Percentiles rank a stretch among this genome's conserved stretches.
These are phyloP conservation scores for Clarias gariepinus DNA, from an alignment of 2,113 vertebrate species.

Conservation along the genomic window DNA sequence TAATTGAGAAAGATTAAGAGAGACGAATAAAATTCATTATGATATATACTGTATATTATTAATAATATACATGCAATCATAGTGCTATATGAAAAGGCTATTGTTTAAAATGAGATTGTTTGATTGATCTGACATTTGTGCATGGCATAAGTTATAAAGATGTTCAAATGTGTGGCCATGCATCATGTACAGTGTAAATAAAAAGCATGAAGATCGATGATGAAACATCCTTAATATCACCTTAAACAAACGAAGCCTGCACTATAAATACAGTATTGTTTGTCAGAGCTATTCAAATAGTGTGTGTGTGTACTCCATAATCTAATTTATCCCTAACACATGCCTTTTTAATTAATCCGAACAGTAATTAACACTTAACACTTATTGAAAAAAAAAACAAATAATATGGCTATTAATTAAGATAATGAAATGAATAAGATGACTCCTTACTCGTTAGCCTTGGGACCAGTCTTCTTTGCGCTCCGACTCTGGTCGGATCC, in stretches of 20 bases:
- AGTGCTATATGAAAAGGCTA: neutral
- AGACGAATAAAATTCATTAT: neutral
- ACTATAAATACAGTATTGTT: neutral
- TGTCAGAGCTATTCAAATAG: neutral
- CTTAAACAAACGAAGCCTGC: neutral
- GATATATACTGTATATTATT: neutral
- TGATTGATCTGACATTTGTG: neutral
- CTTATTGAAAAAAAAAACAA: neutral
- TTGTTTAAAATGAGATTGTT: neutral
- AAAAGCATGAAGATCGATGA: neutral
- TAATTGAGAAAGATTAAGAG: neutral
- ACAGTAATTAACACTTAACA: neutral
- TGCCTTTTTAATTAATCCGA: neutral
- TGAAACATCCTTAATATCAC: neutral
- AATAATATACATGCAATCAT: neutral
- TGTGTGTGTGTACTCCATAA: neutral
- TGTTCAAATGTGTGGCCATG: neutral
- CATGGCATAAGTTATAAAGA: neutral
- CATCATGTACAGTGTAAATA: neutral
- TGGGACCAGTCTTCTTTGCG: slow-evolving; percentile 11
- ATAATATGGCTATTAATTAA: neutral
- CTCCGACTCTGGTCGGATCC: neutral
- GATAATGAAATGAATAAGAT: neutral
- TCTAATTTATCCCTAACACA: neutral
- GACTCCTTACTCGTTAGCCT: neutral